Conservation (phyloP, 2,113 vertebrate genomes). For the Orcinus orca region DNA sequence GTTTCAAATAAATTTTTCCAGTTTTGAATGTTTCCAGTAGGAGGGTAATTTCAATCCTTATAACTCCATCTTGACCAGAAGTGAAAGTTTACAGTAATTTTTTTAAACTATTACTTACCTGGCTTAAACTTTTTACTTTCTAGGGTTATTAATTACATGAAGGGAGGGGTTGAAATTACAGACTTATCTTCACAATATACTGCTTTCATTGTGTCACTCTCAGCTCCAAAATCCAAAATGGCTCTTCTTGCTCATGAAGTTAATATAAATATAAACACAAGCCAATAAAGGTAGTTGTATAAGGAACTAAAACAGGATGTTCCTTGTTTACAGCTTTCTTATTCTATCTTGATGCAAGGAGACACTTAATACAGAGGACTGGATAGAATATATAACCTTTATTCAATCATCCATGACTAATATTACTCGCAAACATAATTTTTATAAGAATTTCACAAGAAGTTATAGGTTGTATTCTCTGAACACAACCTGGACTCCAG, state of each 20-base stretch:
- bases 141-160: background rate
- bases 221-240: background rate
- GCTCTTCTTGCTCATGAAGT: background rate
- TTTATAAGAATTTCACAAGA: background rate
- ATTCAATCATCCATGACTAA: background rate
- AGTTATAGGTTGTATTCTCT: background rate
- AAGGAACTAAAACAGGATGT: background rate
- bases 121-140: background rate
- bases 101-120: background rate
- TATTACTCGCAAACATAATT: background rate
- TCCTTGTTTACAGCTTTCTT: background rate
- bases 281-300: background rate
- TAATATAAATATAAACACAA: constrained; percentile 11
- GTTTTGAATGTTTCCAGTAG: background rate
- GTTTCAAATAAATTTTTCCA: background rate
- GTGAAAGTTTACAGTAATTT: background rate
- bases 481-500: background rate
- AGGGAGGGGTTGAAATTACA: background rate
- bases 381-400: background rate
- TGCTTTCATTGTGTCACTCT: background rate
- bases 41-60: background rate
- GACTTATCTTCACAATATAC: background rate
- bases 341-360: background rate
- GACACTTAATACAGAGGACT: background rate
- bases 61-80: background rate